These are phyloP conservation scores for Polypedilum vanderplanki DNA, from an alignment of 1,140 invertebrate genomes.

Conservation along the genomic window DNA sequence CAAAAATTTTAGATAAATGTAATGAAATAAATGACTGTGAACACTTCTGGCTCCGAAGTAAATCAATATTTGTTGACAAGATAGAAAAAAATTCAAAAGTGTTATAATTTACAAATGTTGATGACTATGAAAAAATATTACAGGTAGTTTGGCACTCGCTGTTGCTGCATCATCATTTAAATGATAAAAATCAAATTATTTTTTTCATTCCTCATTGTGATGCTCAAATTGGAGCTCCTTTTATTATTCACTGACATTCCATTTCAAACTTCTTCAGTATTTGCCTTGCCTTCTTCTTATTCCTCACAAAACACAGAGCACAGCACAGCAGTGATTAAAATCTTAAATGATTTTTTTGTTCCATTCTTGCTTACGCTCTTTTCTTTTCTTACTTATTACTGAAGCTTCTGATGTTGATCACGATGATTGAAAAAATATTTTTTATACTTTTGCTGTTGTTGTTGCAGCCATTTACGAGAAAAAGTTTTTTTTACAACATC, in stretches of 20 bases:
- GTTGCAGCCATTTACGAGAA: not conserved
- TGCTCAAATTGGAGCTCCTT: not conserved
- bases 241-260: not conserved
- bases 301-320: too few relatives aligned
- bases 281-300: not conserved
- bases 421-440: not conserved
- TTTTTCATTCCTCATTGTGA: not conserved
- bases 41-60: not conserved
- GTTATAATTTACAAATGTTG: too few relatives aligned
- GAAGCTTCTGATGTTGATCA: constrained; percentile 10
- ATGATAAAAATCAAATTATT: constrained; percentile 4
- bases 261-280: not conserved
- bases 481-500: not conserved
- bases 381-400: not conserved
- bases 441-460: not conserved
- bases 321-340: not conserved
- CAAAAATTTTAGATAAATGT: not conserved
- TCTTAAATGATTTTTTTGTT: constrained; percentile 7
- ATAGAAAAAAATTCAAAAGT: not conserved
- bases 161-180: not conserved
- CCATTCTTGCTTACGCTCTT: not conserved
- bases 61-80: not conserved
- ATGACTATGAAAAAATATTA: not conserved
- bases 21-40: too few relatives aligned
- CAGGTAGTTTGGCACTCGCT: not conserved